A percentile compares a stretch with the other conserved stretches of the same genome.
These are phyloP conservation scores for Silurus aristotelis DNA, from an alignment of 2,797 vertebrate genomes.

Conservation along the genomic window DNA sequence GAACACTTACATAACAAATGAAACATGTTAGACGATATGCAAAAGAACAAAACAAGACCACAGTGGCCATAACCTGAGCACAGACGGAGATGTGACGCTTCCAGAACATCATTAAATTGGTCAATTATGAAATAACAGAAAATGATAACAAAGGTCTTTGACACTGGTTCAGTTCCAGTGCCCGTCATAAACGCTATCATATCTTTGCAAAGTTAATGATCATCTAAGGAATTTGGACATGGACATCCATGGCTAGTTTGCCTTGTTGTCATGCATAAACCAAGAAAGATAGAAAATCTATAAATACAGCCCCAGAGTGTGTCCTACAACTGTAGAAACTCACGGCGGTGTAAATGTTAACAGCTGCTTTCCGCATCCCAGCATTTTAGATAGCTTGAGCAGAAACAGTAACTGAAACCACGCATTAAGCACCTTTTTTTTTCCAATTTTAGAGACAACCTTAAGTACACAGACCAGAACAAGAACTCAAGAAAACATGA, in stretches of 20 bases:
- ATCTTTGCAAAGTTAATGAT: constrained; percentile 42
- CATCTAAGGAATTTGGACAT: constrained; percentile 35
- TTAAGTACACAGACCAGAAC: background rate
- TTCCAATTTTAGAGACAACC: background rate
- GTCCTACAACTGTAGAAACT: background rate
- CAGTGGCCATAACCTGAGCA: background rate
- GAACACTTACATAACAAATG: background rate
- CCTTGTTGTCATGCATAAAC: constrained; percentile 17
- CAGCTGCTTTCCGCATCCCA: background rate
- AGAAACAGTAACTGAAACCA: background rate
- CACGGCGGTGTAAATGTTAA: background rate
- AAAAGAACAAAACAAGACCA: background rate
- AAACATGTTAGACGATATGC: background rate
- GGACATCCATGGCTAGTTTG: constrained; percentile 11
- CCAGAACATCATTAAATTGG: background rate
- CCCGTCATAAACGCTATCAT: constrained; percentile 20
- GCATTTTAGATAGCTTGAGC: background rate
- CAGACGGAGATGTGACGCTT: background rate
- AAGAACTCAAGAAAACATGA: constrained; percentile 33
- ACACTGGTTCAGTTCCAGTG: background rate
- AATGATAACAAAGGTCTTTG: constrained; percentile 17
- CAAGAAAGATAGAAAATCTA: background rate
- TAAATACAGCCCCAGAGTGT: background rate
- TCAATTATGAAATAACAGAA: constrained; percentile 4
- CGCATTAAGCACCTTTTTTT: background rate